Base-by-base conservation (phyloP, 2,113 vertebrate genomes). In the Eclectus roratus region DNA sequence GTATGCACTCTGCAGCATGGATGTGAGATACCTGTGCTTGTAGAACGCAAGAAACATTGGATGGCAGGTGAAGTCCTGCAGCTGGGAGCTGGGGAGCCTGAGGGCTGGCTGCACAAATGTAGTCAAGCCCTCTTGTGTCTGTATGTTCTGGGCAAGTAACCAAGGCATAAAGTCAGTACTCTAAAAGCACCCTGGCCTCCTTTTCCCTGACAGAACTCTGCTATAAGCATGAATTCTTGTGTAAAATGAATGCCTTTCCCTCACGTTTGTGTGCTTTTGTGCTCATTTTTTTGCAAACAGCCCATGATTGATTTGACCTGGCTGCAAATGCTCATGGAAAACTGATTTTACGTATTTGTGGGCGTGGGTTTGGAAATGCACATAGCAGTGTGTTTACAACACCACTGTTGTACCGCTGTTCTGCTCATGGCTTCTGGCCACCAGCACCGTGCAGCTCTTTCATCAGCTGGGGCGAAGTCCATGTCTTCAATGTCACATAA, bases 351-450 rank as follows among this genome's bases (percentile, higher is more conserved):
- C 0, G 1, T 60, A 4, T 66, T 85, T 60, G 41, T 53, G 58
- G 66, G 41, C 39, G 20, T 0, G 1, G 70, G 6, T 72, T 35
- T 28, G 49, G 70, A 41, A 47, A 23, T 5, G 25, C n/a, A 33
- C 8, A 0, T 3, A 20, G 46, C 0, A 1, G 7, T 5, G 4
- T 43, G 24, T 55, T 66, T 55, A 31, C 60, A 66, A 0, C 1
- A 5, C 5, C 23, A 19, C 12, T 14, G 1, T 3, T 9, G 28
- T 6, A 1, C 31, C 25, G 31, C 35, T 2, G 1, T 27, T 82
- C 49, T 27, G 35, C 37, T 27, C 3, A 1, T 2, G 41, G 29
- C 60, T 63, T n/a, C 24, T 41, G 19, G 23, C n/a, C 15, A 7
- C 39, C 61, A 31, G 35, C 66, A 13, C 65, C 2, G 3, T 4